Evolutionary conservation across 2,888 invertebrate genomes (phyloP).

Genomic region (Opisthograptis luteolata): DNA sequence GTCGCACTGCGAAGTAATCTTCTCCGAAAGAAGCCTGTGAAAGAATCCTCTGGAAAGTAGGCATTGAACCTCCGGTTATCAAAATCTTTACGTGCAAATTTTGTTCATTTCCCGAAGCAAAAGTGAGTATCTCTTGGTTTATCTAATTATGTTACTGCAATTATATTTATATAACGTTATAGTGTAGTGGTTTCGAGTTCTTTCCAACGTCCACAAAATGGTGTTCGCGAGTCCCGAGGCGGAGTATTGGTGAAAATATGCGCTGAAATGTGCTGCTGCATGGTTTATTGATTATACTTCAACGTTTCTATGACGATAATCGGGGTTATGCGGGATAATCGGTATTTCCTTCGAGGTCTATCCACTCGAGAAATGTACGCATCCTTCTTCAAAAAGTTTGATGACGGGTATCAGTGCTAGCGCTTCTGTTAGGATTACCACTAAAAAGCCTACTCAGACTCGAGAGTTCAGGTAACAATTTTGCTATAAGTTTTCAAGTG

Average conservation of each 20-base stretch:
- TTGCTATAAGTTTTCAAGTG: constrained; percentile 7
- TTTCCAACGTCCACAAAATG: constrained; percentile 52
- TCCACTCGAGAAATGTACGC: constrained; percentile 40
- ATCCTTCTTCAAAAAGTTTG: constrained; percentile 50
- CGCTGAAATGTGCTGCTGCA: constrained; percentile 58
- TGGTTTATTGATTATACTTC: constrained; percentile 72
- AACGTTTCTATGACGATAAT: constrained; percentile 73
- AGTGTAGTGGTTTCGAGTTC: constrained; percentile 15
- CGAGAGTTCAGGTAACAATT: constrained; percentile 60
- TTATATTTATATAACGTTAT: constrained; percentile 21
- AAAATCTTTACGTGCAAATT: constrained; percentile 83
- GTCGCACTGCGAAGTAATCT: constrained; percentile 59
- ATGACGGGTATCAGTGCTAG: constrained; percentile 80
- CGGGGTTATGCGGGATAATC: constrained; percentile 46
- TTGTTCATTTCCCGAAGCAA: constrained; percentile 76
- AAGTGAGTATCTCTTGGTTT: constrained; percentile 71
- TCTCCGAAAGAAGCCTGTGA: constrained; percentile 82
- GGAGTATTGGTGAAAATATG: constrained; percentile 56
- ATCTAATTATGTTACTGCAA: constrained; percentile 38
- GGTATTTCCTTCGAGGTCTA: constrained; percentile 43
- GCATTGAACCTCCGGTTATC: constrained; percentile 82
- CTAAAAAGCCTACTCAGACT: constrained; percentile 59
- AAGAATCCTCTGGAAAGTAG: constrained; percentile 84
- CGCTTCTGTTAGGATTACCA: constrained; percentile 75
- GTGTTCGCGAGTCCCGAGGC: constrained; percentile 50